Base-by-base conservation (phyloP, 2,797 vertebrate species). In the Scleropages formosus region DNA sequence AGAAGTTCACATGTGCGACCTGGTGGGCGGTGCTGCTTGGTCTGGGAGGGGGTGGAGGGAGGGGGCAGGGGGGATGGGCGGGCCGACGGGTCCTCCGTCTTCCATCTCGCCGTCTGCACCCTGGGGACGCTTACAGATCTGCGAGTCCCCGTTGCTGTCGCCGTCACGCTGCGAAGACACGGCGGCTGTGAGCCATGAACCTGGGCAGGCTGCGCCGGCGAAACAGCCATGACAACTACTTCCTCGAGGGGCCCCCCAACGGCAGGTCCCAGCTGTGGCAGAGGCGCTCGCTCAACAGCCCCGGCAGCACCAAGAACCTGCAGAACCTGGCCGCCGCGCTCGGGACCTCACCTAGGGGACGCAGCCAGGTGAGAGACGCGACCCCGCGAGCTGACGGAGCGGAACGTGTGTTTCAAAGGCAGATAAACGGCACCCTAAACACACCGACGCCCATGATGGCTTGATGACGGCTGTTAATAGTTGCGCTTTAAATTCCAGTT, bases 351-450 rank as follows among this genome's bases (percentile, higher is more conserved):
- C 87, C 94, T 46, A 87, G 90, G 0, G 87, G 83, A 4, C 86
- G 79, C 81, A 93, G 91, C 26, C 92, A 93, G 95, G 96, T 98
- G 89, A 74, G 89, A 76, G 49, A 60, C 59, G 31, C 20, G 16
- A 47, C 60, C 31, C 27, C 6, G n/a, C 18, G 47, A 12, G 8
- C 24, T 51, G 20, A 56, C 56, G 53, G 1, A 56, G 2, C 11
- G 56, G 3, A 56, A 56, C 2, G 49, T 51, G n/a, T 8, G 11
- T 6, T 39, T 39, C 39, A 39, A 39, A 6, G 2, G 6, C 31
- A 39, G 6, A 39, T 31, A 39, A 39, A 39, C 31, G 31, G 39
- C 31, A 39, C 6, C 6, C 31, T 39, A 39, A 39, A 39, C 6
- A 39, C 31, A 39, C 6, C 39, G 31, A 39, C 2, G 39, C 39